These are phyloP conservation scores for Cantharis rustica DNA, from an alignment of 2,888 invertebrate species.

Conservation along the genomic window DNA sequence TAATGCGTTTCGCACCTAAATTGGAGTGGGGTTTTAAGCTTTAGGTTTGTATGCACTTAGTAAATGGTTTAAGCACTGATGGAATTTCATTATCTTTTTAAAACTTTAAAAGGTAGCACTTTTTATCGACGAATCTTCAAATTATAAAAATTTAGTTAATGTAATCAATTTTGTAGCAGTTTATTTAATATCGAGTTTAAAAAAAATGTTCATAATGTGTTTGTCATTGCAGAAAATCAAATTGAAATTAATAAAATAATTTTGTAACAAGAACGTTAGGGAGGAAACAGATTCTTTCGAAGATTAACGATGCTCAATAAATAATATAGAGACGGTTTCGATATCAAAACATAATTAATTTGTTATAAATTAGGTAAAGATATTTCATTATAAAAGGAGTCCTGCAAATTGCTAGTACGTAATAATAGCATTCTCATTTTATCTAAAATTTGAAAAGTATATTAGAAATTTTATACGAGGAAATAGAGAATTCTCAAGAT, in stretches of 20 bases:
- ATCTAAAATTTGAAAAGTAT: not conserved
- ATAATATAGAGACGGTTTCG: not conserved
- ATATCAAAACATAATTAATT: not conserved
- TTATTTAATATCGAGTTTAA: not conserved
- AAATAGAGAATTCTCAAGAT: too few relatives aligned
- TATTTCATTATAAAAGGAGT: not conserved
- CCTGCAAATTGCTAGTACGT: not conserved
- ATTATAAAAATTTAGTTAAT: not conserved
- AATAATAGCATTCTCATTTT: not conserved
- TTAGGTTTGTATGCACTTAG: not conserved
- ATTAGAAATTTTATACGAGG: not conserved
- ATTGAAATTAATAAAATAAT: not conserved
- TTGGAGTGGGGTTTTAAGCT: not conserved
- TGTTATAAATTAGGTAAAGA: not conserved
- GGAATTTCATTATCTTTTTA: not conserved
- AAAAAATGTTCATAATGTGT: not conserved
- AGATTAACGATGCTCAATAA: not conserved
- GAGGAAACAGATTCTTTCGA: not conserved
- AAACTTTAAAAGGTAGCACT: not conserved
- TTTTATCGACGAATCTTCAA: not conserved
- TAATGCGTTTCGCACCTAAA: not conserved
- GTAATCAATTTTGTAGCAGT: not conserved
- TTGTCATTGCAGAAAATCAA: too few relatives aligned
- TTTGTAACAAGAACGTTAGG: not conserved
- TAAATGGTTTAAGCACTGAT: not conserved